A percentile compares a stretch with the other conserved stretches of the same genome.
These are phyloP conservation scores for Sebastes matsubarae DNA, from an alignment of 2,797 vertebrate genomes.

Conservation along the genomic window DNA sequence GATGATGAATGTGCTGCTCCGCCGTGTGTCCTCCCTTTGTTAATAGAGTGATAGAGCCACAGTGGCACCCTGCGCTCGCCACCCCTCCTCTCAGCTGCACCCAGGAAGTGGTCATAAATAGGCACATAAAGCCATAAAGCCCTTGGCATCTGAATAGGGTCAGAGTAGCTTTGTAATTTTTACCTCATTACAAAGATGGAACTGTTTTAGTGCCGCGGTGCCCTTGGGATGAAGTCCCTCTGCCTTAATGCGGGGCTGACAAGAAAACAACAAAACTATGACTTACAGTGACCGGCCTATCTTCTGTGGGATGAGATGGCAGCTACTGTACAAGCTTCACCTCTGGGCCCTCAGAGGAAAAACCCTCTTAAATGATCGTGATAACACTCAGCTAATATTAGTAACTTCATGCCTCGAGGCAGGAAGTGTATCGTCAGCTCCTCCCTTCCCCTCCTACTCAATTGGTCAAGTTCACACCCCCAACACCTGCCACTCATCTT, in stretches of 20 bases:
- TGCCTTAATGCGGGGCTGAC: neutral
- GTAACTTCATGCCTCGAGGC: slow-evolving; percentile 21
- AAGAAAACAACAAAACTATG: slow-evolving; percentile 19
- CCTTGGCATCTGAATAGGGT: slow-evolving; percentile 55
- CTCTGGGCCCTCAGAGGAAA: neutral
- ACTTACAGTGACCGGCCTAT: neutral
- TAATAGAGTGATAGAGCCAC: slow-evolving; percentile 77
- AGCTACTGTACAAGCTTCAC: neutral
- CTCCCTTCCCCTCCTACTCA: slow-evolving; percentile 33
- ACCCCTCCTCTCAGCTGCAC: slow-evolving; percentile 40
- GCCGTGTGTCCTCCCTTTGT: slow-evolving; percentile 70
- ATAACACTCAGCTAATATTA: neutral
- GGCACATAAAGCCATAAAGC: slow-evolving; percentile 53
- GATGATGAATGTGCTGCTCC: slow-evolving; percentile 76
- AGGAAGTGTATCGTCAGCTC: slow-evolving; percentile 23
- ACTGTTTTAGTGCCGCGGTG: neutral
- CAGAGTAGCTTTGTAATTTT: slow-evolving; percentile 50
- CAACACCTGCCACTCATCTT: slow-evolving; percentile 54
- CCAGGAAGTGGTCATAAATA: slow-evolving; percentile 72
- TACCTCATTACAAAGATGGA: slow-evolving; percentile 37
- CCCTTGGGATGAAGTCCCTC: slow-evolving; percentile 22
- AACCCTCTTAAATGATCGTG: slow-evolving; percentile 7
- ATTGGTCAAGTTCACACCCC: slow-evolving; percentile 43
- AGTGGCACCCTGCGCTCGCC: slow-evolving; percentile 53
- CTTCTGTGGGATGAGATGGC: slow-evolving; percentile 11